Evolutionary conservation across 2,113 vertebrate genomes (phyloP), one percentile per base, ranked within the genome.

Genomic region (Salvelinus fontinalis): DNA sequence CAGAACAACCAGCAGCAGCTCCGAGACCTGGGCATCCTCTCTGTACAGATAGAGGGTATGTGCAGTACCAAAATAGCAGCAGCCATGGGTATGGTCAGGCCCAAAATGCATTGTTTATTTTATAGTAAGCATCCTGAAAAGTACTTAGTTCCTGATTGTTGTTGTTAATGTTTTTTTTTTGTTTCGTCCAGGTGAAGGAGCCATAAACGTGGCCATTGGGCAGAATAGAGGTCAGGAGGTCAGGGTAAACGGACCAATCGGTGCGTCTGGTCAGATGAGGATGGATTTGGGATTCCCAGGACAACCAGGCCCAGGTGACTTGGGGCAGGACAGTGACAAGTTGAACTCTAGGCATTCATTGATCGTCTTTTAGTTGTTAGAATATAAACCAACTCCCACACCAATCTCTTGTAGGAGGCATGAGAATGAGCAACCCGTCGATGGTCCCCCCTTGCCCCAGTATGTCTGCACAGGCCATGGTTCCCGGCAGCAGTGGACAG

Each of bases 1-100:
- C 98, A 99, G 91, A 98, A 93, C 88, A 99, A 99, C 83, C 98
- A 98, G 86, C 98, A 98, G 73, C 98, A 99, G 89, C 96, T 99
- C 59, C 93, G 98, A 74, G 98, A 99, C 78, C 90, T 99, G 86
- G 98, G 98, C 75, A 99, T 99, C 81, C 96, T 99, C 71, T 99
- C 98, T 0, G 95, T 99, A 82, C 98, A 99, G 78, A 99, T 99
- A 65, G 97, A 99, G 95, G 98, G 98, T 98, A 92, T 75, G 7
- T 9, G n/a, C 31, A 31, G 39, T 44, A 44, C 39, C 39, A 2
- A 11, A 9, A 44, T 44, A 44, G 39, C 39, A 44, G 9, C 39
- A 12, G 39, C 39, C 8, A 44, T 44, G 39, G 8, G 9, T 44
- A 44, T 11, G 39, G 9, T 11, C 39, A 44, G 9, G 39, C 9